Base-by-base conservation (phyloP, 2,888 invertebrate species). In the Adelognathus sp. region DNA sequence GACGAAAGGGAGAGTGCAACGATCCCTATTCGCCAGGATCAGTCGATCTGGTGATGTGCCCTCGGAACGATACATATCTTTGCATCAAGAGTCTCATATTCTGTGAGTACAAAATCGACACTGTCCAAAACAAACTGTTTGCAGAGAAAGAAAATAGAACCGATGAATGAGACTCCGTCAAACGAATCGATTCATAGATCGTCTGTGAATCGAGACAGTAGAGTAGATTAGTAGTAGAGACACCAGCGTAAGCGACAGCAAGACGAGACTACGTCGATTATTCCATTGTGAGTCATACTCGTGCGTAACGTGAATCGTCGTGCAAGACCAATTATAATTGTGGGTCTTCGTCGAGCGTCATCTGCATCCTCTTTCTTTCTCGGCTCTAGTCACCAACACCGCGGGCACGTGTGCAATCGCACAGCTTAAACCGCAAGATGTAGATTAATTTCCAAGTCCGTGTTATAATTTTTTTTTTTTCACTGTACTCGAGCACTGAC, bases 81-180 rank as follows among this genome's bases (percentile, higher is more conserved):
- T 88, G 88, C 58, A 71, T 87, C 39, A 88, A 88, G 67, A 84
- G 85, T 46, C 56, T 84, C 39, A 77, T 88, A 54, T 80, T 82
- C 27, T 85, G 88, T 88, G 72, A 76, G 88, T 87, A 81, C 54
- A 11, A n/a, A 39, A n/a, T 0, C n/a, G n/a, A 1, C 3, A 39
- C 3, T 1, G n/a, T n/a, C 4, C n/a, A 5, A 39, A 14, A 39
- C n/a, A 14, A 1, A 36, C 36, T 2, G 36, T 36, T 36, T 11
- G 2, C 9, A 6, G 36, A 9, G n/a, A 1, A n/a, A 36, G 6
- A n/a, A 39, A 39, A n/a, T 39, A 11, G 39, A 14, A 5, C 1
- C 14, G 39, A 39, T 39, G 4, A 39, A 39, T 39, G 6, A 9
- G 4, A 14, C 3, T 1, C 24, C 6, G 1, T 50, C 5, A n/a